phyloP scores from a whole-genome alignment of 2,113 vertebrate genomes.

The Montifringilla adamsi region DNA sequence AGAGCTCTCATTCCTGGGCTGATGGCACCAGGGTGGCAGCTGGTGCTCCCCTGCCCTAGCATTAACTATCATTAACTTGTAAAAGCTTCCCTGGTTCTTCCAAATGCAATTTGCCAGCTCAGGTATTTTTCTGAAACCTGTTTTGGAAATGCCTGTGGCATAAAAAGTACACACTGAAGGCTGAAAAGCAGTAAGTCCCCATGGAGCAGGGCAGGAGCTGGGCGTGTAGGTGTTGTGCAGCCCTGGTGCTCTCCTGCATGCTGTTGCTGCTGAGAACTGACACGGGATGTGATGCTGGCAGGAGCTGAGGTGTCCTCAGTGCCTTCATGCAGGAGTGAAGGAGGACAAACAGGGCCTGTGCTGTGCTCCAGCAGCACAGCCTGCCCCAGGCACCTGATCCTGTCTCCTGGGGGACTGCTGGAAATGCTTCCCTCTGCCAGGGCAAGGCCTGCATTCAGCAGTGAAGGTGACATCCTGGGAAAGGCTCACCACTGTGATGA shows the following conservation, averaged over 20 bases:
- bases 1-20: background rate
- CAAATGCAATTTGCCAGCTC: background rate
- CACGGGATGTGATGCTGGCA: background rate
- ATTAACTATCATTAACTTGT: background rate
- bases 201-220: background rate
- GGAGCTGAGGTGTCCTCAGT: background rate
- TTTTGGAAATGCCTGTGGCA: background rate
- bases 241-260: background rate
- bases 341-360: fast-evolving
- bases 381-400: background rate
- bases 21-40: background rate
- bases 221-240: background rate
- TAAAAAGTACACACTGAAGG: background rate
- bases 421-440: background rate
- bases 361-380: background rate
- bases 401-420: background rate
- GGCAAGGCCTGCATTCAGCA: background rate
- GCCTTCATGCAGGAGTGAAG: background rate
- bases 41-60: background rate
- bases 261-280: background rate
- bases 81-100: background rate
- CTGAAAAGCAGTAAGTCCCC: background rate
- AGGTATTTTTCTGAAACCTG: background rate
- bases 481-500: background rate
- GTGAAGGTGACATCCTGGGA: background rate